These are phyloP conservation scores for Chrysomela aeneicollis DNA, from an alignment of 2,888 invertebrate genomes.

Conservation along the genomic window DNA sequence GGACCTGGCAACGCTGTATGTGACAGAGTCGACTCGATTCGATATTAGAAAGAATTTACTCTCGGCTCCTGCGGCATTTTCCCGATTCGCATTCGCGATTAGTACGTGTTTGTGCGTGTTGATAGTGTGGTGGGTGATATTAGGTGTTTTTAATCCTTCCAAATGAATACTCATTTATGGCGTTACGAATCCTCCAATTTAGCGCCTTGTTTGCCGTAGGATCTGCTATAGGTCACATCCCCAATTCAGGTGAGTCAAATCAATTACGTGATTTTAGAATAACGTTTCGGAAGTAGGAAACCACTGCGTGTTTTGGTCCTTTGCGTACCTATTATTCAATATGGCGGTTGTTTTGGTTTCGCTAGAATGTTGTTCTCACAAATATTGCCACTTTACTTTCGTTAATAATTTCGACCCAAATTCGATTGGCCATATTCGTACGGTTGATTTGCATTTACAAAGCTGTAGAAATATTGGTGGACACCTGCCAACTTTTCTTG, in stretches of 20 bases:
- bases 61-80: slow-evolving; percentile 4
- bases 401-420: background rate
- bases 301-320: slow-evolving; percentile 32
- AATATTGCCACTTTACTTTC: slow-evolving; percentile 11
- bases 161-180: slow-evolving; percentile 78
- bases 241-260: slow-evolving; percentile 32
- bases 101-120: slow-evolving; percentile 60
- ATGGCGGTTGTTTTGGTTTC: slow-evolving; percentile 52
- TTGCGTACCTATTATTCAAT: slow-evolving; percentile 47
- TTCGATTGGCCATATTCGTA: background rate
- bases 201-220: slow-evolving; percentile 69
- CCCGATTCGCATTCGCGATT: background rate
- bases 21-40: background rate
- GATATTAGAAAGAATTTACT: background rate
- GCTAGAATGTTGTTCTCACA: slow-evolving; percentile 23
- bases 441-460: background rate
- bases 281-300: slow-evolving; percentile 40
- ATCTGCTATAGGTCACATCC: slow-evolving; percentile 53
- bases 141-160: slow-evolving; percentile 61
- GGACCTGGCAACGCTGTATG: no score
- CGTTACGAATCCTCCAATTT: slow-evolving; percentile 79
- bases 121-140: slow-evolving; percentile 46
- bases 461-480: background rate
- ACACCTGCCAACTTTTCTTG: background rate
- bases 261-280: background rate